Evolutionary conservation across 1,140 invertebrate species (phyloP).

Genomic region (Riptortus pedestris): DNA sequence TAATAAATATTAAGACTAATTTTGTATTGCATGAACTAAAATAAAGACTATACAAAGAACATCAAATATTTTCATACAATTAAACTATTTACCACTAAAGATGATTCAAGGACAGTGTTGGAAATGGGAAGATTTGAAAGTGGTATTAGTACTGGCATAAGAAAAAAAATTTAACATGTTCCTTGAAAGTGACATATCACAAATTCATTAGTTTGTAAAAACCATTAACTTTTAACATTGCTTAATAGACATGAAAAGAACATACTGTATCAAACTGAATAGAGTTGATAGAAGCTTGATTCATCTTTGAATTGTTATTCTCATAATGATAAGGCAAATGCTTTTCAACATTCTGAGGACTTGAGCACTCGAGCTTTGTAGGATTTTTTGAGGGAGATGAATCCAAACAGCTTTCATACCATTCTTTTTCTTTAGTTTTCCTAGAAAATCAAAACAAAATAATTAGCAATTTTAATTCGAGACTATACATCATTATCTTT

Average conservation of each 20-base stretch:
- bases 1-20: slow-evolving; percentile 29
- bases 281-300: slow-evolving; percentile 7
- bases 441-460: background rate
- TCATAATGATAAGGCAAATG: slow-evolving; percentile 6
- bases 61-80: background rate
- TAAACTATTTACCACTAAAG: too few relatives aligned
- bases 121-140: too few relatives aligned
- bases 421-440: slow-evolving; percentile 13
- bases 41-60: background rate
- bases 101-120: too few relatives aligned
- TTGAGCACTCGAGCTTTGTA: background rate
- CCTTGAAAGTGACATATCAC: too few relatives aligned
- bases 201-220: too few relatives aligned
- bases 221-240: too few relatives aligned
- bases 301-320: background rate
- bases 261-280: slow-evolving; percentile 14
- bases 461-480: too few relatives aligned
- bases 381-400: background rate
- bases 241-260: too few relatives aligned
- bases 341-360: background rate
- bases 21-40: background rate
- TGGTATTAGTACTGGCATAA: too few relatives aligned
- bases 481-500: too few relatives aligned
- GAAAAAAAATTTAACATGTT: too few relatives aligned
- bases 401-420: slow-evolving; percentile 16